A percentile compares a stretch with the other conserved stretches of the same genome.
These are phyloP conservation scores for Drosophila dunni DNA, from an alignment of 1,140 invertebrate species.

Conservation along the genomic window DNA sequence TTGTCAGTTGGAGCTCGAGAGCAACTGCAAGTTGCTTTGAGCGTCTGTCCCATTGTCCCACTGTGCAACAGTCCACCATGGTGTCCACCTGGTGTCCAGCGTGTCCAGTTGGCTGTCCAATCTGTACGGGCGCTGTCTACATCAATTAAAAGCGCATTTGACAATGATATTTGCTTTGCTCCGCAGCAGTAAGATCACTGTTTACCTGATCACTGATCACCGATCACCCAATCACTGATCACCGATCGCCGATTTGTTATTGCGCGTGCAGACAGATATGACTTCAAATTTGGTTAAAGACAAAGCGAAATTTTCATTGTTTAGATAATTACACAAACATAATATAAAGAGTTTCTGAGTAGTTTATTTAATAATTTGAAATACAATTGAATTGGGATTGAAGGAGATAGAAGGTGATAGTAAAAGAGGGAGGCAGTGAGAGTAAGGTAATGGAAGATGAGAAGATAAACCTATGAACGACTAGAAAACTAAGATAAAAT, in stretches of 20 bases:
- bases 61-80: neutral
- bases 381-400: too few species aligned
- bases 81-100: constrained; percentile 6
- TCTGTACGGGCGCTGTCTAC: constrained; percentile 76
- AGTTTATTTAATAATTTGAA: too few species aligned
- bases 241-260: constrained; percentile 29
- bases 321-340: neutral
- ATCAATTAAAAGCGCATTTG: constrained; percentile 83
- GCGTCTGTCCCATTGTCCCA: neutral
- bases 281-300: constrained; percentile 41
- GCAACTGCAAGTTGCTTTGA: constrained; percentile 34
- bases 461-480: too few species aligned
- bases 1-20: constrained; percentile 59
- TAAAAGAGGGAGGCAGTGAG: too few species aligned
- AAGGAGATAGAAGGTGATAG: too few species aligned
- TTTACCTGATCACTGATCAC: constrained; percentile 18
- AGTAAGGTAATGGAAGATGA: too few species aligned
- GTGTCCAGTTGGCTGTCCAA: constrained; percentile 78
- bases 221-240: neutral
- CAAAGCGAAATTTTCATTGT: neutral
- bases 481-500: too few species aligned
- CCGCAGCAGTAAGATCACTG: constrained; percentile 30
- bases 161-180: constrained; percentile 77
- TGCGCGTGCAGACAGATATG: constrained; percentile 29
- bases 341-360: too few species aligned